These are phyloP conservation scores for Capreolus pygargus DNA, from an alignment of 2,113 vertebrate species.

Conservation along the genomic window DNA sequence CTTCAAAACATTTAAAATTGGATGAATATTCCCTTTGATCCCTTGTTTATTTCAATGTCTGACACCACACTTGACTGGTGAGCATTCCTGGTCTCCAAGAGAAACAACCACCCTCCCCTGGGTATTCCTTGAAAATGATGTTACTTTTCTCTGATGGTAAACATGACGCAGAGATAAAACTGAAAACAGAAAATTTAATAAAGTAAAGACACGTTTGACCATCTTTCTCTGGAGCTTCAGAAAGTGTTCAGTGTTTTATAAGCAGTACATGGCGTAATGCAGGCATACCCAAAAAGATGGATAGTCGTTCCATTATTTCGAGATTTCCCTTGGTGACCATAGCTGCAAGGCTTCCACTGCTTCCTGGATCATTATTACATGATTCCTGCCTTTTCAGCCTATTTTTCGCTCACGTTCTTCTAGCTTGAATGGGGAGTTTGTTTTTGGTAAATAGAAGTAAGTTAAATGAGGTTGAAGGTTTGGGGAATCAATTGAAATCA, in stretches of 20 bases:
- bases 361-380: background rate
- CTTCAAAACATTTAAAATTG: background rate
- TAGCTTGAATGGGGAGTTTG: constrained; percentile 32
- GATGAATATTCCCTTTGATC: background rate
- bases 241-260: background rate
- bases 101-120: background rate
- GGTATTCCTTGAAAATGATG: background rate
- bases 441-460: background rate
- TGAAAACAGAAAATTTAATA: constrained; percentile 16
- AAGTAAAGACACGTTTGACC: background rate
- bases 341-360: background rate
- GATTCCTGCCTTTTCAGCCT: background rate
- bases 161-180: background rate
- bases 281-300: background rate
- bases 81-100: background rate
- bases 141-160: background rate
- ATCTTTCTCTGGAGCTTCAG: background rate
- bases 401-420: background rate
- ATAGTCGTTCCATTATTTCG: background rate
- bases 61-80: background rate
- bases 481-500: constrained; percentile 49
- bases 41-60: background rate
- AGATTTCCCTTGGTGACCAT: background rate
- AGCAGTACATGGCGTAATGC: accelerated
- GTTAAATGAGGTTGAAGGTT: constrained; percentile 40